Evolutionary conservation across 2,888 invertebrate species (phyloP).

Genomic region (Scaptomyza caliginosa): DNA sequence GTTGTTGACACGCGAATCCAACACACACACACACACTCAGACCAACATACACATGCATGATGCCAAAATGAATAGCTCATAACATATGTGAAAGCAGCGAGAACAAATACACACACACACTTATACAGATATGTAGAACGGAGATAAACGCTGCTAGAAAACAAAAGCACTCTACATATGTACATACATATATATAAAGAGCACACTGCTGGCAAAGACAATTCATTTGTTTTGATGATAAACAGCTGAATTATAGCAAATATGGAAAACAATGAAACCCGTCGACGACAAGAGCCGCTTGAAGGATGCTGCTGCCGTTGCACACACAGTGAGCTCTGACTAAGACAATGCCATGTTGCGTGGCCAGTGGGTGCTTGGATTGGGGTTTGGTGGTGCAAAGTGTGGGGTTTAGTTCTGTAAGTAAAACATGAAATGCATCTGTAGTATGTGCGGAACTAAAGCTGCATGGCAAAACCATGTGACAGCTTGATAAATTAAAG

Average conservation of each 20-base stretch:
- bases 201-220: slow-evolving; percentile 62
- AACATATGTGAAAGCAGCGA: slow-evolving; percentile 56
- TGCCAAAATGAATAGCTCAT: slow-evolving; percentile 70
- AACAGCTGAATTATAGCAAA: slow-evolving; percentile 73
- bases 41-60: slow-evolving; percentile 39
- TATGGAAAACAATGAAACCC: slow-evolving; percentile 64
- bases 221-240: slow-evolving; percentile 76
- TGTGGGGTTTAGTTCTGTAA: slow-evolving; percentile 22
- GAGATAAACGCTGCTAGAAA: slow-evolving; percentile 47
- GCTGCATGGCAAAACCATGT: slow-evolving; percentile 53
- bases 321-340: slow-evolving; percentile 4
- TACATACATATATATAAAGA: slow-evolving; percentile 8
- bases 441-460: slow-evolving; percentile 10
- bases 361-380: slow-evolving; percentile 10
- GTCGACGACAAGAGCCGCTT: slow-evolving; percentile 26
- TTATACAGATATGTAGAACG: slow-evolving; percentile 5
- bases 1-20: slow-evolving; percentile 72
- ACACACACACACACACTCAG: not conserved
- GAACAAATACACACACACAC: slow-evolving; percentile 34
- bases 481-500: slow-evolving; percentile 75
- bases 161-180: slow-evolving; percentile 54
- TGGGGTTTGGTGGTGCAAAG: too few relatives aligned
- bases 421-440: slow-evolving; percentile 50
- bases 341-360: slow-evolving; percentile 51
- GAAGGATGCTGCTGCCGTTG: slow-evolving; percentile 36